Evolutionary conservation across 2,113 vertebrate species (phyloP), one percentile per base, ranked within the genome.

Genomic region (Mohoua ochrocephala): DNA sequence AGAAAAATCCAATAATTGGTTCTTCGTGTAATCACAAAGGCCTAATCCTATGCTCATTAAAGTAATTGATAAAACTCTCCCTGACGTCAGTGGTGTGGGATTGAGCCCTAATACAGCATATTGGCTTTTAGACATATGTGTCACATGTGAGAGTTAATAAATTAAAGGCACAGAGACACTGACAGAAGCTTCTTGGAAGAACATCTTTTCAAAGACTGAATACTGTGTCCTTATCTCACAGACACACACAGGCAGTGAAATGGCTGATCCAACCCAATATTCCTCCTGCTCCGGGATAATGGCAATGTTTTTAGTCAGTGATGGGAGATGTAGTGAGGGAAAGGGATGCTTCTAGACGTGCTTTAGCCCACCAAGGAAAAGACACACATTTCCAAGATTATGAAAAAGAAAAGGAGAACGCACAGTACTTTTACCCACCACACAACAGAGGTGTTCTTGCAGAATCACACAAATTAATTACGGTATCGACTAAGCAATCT

Each of bases 191-290:
- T 11, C 76, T 91, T 68, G 73, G 92, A 86, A 83, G 50, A 89
- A 52, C 26, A 35, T 75, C 39, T 93, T 94, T 96, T 81, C 94
- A 90, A 56, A 92, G 60, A 28, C 2, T 71, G 80, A 95, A 84
- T 82, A 15, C 60, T 23, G 37, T 41, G 78, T 68, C 73, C 91
- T 97, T 96, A 96, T 97, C 95, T 96, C 88, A 31, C 80, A 87
- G 93, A 49, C 73, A 65, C 95, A 96, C 93, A 82, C 79, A 86
- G 56, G 56, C 93, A 65, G 76, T 22, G 76, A 76, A 96, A 95
- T 39, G 88, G 73, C 83, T 78, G 83, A 94, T 95, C 83, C 83
- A 81, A 9, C 42, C 68, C 91, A 81, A 64, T 71, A 64, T 41
- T 89, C 27, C n/a, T 83, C 63, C 63, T 70, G 64, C 67, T 95